Evolutionary conservation across 2,888 invertebrate species (phyloP).

Genomic region (Pharmacophagus antenor): DNA sequence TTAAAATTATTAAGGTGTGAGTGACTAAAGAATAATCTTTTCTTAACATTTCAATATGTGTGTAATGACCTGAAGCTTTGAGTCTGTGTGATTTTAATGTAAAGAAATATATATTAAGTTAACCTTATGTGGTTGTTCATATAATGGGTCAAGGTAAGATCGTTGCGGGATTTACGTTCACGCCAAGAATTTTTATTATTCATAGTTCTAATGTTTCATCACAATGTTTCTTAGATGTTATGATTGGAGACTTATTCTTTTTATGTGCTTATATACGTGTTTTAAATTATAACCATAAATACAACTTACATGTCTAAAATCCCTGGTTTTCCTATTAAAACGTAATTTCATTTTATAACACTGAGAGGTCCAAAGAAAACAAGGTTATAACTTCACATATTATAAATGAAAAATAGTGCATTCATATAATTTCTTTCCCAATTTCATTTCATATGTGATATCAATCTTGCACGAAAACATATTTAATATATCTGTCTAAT

Average conservation of each 20-base stretch:
- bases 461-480: background rate
- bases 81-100: background rate
- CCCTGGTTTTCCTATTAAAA: no score
- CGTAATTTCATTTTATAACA: background rate
- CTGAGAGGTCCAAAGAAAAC: conserved; percentile 15
- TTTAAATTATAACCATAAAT: no score
- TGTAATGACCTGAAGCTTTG: background rate
- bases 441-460: background rate
- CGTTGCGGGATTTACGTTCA: no score
- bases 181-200: no score
- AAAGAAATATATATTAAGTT: background rate
- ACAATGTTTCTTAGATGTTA: no score
- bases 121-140: background rate
- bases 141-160: no score
- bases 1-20: no score
- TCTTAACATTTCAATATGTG: background rate
- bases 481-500: background rate
- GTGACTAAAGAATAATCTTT: background rate
- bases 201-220: no score
- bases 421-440: background rate
- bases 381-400: conserved; percentile 4
- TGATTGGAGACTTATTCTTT: no score
- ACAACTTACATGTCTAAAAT: no score
- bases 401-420: background rate
- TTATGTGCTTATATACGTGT: no score